phyloP scores from a whole-genome alignment of 2,797 vertebrate species.

The Coregonus sp. region DNA sequence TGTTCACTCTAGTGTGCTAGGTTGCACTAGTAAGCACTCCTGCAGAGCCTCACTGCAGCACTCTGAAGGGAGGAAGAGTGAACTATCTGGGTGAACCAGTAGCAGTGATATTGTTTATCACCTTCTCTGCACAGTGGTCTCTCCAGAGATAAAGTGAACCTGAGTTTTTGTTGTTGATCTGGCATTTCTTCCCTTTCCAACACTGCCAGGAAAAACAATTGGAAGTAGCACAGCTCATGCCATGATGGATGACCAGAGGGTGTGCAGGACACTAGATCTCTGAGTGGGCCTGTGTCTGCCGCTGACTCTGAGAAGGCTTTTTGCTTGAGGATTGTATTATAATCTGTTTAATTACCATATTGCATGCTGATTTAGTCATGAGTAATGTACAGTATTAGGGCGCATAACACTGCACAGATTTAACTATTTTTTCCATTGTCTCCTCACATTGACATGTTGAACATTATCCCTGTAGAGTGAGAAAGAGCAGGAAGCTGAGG shows the following conservation, averaged over 20 bases:
- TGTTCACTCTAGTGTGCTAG: slow-evolving; percentile 8
- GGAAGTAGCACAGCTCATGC: slow-evolving; percentile 60
- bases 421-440: neutral
- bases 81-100: slow-evolving; percentile 20
- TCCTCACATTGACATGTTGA: slow-evolving; percentile 12
- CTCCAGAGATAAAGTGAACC: neutral
- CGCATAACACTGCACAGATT: neutral
- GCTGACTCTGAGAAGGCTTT: slow-evolving; percentile 37
- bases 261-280: slow-evolving; percentile 56
- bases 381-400: neutral
- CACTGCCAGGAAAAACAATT: slow-evolving; percentile 70
- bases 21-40: neutral
- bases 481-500: slow-evolving; percentile 23
- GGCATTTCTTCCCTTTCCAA: slow-evolving; percentile 59
- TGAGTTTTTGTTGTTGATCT: slow-evolving; percentile 64
- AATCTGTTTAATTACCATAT: neutral
- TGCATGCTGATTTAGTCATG: neutral
- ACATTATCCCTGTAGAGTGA: slow-evolving; percentile 19
- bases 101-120: slow-evolving; percentile 42
- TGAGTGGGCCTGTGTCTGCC: slow-evolving; percentile 41
- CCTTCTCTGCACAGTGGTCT: slow-evolving; percentile 47
- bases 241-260: slow-evolving; percentile 70
- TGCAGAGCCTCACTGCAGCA: slow-evolving; percentile 13
- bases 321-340: neutral
- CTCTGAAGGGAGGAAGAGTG: neutral